Evolutionary conservation across 2,888 invertebrate genomes (phyloP), one percentile per base, ranked within the genome.

Genomic region (Megamerina dolium): DNA sequence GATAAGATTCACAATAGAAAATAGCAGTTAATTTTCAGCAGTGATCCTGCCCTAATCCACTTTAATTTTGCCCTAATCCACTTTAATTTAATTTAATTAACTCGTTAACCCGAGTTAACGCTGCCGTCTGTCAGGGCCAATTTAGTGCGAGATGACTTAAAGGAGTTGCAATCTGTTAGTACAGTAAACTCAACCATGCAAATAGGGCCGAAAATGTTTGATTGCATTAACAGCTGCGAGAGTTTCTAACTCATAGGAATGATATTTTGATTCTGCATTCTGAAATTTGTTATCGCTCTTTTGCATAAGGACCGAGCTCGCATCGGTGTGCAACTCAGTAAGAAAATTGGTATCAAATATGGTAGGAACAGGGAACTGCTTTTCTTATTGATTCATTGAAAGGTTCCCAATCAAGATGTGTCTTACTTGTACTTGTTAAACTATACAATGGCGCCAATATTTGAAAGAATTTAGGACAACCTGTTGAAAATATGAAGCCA

Each of bases 171-270:
- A 33, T 52, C 50, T 5, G 50, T 50, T 13, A 37, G 13, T 6
- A 50, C 46, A n/a, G 40, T 38, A 34, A 53, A 50, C 10, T 38
- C 29, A 23, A 4, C 39, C 33, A 19, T 45, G 35, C 18, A 49
- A 39, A 42, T 48, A 56, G 42, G 52, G 50, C 4, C 52, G 41
- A 38, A 56, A 53, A 44, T 50, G 46, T 18, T 49, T 51, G 19
- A 52, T 36, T 2, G 46, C 34, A 31, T 48, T 50, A n/a, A 50
- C 35, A 14, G 50, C 52, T 9, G 49, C 52, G 18, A 53, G 37
- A 2, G 53, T 52, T 33, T 55, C 50, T 37, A 53, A 34, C 26
- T 51, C 51, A 32, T 45, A 47, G 2, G 45, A 45, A 23, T 51
- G 41, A 33, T 52, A 50, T 29, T 37, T 42, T 9, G 48, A 43